Evolutionary conservation across 2,888 invertebrate species (phyloP).

Genomic region (Strigamia transsilvanica): DNA sequence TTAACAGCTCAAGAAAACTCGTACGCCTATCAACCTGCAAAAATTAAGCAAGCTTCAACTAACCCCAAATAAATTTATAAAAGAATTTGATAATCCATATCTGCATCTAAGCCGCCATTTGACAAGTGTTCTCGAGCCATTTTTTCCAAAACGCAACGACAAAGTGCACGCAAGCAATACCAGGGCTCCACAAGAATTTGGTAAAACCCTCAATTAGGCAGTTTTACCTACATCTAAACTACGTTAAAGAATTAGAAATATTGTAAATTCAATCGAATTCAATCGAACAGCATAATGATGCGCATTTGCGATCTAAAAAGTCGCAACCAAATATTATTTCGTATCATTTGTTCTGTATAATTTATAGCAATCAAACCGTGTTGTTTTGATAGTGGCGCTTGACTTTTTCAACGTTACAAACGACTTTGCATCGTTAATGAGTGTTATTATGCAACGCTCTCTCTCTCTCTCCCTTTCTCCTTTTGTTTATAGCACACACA

Average conservation of each 20-base stretch:
- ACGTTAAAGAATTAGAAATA: too few relatives aligned
- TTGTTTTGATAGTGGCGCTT: background rate
- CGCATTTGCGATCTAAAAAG: too few relatives aligned
- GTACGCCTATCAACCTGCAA: too few relatives aligned
- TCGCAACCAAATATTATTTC: too few relatives aligned
- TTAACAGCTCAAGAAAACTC: background rate
- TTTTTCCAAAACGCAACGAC: background rate
- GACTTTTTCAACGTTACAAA: slow-evolving; percentile 6
- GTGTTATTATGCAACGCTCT: slow-evolving; percentile 24
- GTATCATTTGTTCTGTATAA: background rate
- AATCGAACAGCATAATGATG: too few relatives aligned
- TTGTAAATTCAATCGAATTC: too few relatives aligned
- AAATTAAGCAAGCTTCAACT: background rate
- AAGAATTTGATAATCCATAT: background rate
- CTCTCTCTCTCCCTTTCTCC: background rate
- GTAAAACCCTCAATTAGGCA: too few relatives aligned
- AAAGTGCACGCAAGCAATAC: background rate
- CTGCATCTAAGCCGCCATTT: background rate
- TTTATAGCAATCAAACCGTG: background rate
- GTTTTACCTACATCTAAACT: too few relatives aligned
- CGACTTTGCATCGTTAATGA: slow-evolving; percentile 39
- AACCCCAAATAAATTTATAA: background rate
- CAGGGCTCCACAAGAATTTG: too few relatives aligned
- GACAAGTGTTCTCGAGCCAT: background rate
- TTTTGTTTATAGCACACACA: slow-evolving; percentile 37